These are phyloP conservation scores for Pachyseris speciosa DNA, from an alignment of 64 coral and sea anemone genomes.

Conservation along the genomic window DNA sequence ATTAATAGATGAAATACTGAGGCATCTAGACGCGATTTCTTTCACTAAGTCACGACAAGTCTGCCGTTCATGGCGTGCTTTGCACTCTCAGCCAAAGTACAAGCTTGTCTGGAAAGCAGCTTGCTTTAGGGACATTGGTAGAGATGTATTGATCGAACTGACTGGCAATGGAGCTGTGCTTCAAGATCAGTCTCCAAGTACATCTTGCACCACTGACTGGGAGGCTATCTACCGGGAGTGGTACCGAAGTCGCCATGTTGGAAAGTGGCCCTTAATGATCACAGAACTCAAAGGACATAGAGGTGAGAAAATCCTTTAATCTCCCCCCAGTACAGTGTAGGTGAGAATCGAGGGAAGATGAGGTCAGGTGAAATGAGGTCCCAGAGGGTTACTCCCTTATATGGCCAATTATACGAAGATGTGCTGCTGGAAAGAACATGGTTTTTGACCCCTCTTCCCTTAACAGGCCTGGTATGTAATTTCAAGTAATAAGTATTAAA, in stretches of 20 bases:
- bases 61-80: slow-evolving; percentile 77
- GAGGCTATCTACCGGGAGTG: slow-evolving; percentile 72
- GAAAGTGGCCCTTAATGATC: slow-evolving; percentile 67
- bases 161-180: slow-evolving; percentile 37
- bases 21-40: slow-evolving; percentile 78
- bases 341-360: no score
- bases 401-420: no score
- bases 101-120: slow-evolving; percentile 57
- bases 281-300: slow-evolving; percentile 46
- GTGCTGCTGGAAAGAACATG: no score
- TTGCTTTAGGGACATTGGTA: slow-evolving; percentile 69
- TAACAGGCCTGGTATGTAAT: no score
- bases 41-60: slow-evolving; percentile 79
- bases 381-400: no score
- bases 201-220: slow-evolving; percentile 24
- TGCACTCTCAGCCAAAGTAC: slow-evolving; percentile 71
- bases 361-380: no score
- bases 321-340: no score
- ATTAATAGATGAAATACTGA: slow-evolving; percentile 75
- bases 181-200: background rate
- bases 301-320: background rate
- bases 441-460: no score
- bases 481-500: no score
- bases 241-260: slow-evolving; percentile 71
- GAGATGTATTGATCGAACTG: slow-evolving; percentile 68